These are phyloP conservation scores for Salvelinus fontinalis DNA, from an alignment of 2,113 vertebrate genomes.

Conservation along the genomic window DNA sequence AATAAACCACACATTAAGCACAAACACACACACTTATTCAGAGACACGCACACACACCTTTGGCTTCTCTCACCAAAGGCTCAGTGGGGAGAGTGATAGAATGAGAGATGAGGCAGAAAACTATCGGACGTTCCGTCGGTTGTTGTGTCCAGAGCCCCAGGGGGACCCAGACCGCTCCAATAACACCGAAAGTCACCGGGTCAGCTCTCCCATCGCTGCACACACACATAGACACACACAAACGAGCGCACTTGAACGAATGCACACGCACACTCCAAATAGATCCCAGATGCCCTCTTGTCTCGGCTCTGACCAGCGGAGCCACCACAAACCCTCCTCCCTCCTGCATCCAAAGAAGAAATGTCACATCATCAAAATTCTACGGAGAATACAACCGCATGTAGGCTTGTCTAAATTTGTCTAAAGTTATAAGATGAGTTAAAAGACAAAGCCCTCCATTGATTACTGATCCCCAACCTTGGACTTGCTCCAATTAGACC, in stretches of 20 bases:
- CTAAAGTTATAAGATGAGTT: background rate
- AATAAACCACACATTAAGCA: conserved; percentile 40
- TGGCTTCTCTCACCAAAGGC: conserved; percentile 28
- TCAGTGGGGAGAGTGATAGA: conserved; percentile 38
- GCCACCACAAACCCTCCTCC: background rate
- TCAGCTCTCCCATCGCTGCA: conserved; percentile 29
- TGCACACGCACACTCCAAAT: background rate
- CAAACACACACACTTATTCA: conserved; percentile 36
- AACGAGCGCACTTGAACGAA: background rate
- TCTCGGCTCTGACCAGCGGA: background rate
- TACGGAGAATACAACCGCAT: background rate
- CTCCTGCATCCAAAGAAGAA: background rate
- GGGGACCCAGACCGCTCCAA: conserved; percentile 20
- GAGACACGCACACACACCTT: conserved; percentile 39
- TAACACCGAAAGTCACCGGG: conserved; percentile 2
- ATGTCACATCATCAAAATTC: conserved; percentile 10
- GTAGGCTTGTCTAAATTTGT: background rate
- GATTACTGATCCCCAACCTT: background rate
- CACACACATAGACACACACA: background rate
- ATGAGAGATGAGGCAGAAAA: conserved; percentile 51
- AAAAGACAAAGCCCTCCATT: conserved; percentile 1
- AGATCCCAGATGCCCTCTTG: conserved; percentile 5
- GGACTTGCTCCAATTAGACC: too few relatives aligned
- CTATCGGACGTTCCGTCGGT: conserved; percentile 7
- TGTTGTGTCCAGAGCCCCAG: conserved; percentile 12